phyloP scores from a whole-genome alignment of 2,113 vertebrate genomes.

The Apteryx owenii region DNA sequence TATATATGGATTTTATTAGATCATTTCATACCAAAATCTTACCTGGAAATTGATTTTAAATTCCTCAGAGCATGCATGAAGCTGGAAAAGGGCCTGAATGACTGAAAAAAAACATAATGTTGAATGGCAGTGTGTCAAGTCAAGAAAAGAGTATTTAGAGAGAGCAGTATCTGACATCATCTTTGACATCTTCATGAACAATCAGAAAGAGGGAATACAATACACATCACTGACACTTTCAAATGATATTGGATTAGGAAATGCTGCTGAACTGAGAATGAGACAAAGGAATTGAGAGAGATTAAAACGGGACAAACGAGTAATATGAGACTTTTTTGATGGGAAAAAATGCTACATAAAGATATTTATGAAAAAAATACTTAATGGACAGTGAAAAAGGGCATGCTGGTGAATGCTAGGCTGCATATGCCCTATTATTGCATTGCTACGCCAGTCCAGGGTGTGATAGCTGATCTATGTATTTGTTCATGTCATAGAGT shows the following conservation, averaged over 20 bases:
- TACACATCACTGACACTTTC: neutral
- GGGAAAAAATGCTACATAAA: neutral
- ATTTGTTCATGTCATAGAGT: neutral
- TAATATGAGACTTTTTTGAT: neutral
- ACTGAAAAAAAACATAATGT: neutral
- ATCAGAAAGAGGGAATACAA: neutral
- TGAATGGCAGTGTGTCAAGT: neutral
- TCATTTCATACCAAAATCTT: neutral
- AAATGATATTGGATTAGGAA: neutral
- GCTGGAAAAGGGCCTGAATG: neutral
- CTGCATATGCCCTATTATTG: neutral
- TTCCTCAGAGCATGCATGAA: neutral
- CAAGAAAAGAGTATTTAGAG: neutral
- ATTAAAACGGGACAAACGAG: neutral
- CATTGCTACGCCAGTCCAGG: neutral
- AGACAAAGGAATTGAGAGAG: neutral
- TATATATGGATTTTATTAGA: neutral
- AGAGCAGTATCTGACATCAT: neutral
- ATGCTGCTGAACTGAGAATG: neutral
- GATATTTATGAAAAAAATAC: neutral
- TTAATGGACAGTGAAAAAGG: neutral
- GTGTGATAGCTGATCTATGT: neutral
- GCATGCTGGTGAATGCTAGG: neutral
- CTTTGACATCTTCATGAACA: neutral
- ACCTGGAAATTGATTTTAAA: slow-evolving; percentile 14